Evolutionary conservation across 1,140 invertebrate genomes (phyloP), one percentile per base, ranked within the genome.

Genomic region (Bombus picipes): DNA sequence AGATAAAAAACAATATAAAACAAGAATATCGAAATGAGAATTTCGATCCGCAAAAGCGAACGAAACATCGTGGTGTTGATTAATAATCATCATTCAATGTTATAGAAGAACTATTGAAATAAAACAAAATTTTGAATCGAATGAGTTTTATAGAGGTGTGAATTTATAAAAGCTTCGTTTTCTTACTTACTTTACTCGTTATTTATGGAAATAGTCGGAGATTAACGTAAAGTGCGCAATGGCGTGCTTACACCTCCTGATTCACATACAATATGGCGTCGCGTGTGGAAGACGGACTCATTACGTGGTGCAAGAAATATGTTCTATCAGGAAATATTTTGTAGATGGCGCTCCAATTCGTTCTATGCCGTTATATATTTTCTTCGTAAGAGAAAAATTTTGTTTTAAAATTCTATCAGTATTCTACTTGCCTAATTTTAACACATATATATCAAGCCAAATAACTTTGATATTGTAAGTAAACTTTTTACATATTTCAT

Each of bases 181-280:
- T 59, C 8, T 13, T 62, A 85, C 83, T 85, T 57, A 71, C 83
- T 32, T 74, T 53, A 25, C 28, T 37, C 15, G 25, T 13, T 53
- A 15, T 28, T 66, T 28, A 25, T 13, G 32, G 2, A 78, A 34
- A 65, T 13, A 28, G n/a, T 39, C 18, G 12, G 15, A 39, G 74
- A 77, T 43, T 72, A 70, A n/a, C 25, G 43, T 66, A 57, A 89
- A 75, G 39, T 79, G 59, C 66, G 87, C 82, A 91, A 91, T 91
- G 90, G 90, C 90, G 88, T 88, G 85, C 41, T 68, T 76, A 15
- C 18, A 12, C 68, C 59, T 71, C 62, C 72, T 53, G 81, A 82
- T 71, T 81, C 57, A 32, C 8, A 72, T 57, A 89, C 89, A 91
- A 91, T 87, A 91, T 91, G 91, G 91, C 91, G 86, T 32, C 28